phyloP scores from a whole-genome alignment of 2,797 vertebrate species.

The Chrysocyon brachyurus region DNA sequence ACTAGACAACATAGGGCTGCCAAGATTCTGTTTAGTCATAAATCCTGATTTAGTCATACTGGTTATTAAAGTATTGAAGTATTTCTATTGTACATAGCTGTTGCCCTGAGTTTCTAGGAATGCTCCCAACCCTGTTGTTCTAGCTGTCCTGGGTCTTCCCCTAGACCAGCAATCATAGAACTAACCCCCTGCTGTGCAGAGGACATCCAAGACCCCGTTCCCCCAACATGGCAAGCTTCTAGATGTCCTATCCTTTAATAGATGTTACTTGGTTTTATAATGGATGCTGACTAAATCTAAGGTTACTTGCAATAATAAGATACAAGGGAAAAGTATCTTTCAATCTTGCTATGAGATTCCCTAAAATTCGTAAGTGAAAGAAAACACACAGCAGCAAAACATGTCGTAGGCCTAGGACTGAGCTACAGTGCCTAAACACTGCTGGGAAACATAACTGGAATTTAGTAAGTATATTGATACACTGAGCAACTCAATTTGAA shows the following conservation, averaged over 20 bases:
- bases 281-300: background rate
- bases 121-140: background rate
- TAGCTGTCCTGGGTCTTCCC: background rate
- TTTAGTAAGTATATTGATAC: background rate
- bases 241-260: background rate
- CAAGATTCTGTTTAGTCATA: background rate
- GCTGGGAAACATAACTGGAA: background rate
- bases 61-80: constrained; percentile 16
- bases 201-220: background rate
- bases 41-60: background rate
- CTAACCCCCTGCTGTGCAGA: background rate
- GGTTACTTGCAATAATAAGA: background rate
- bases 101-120: background rate
- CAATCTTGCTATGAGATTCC: background rate
- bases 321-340: background rate
- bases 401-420: too few relatives aligned
- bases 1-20: background rate
- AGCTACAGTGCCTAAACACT: background rate
- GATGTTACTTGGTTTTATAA: background rate
- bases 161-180: background rate
- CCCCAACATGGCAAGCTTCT: background rate
- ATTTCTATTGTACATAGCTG: background rate
- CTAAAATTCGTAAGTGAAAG: background rate
- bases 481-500: background rate
- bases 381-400: background rate